Evolutionary conservation across 2,797 vertebrate species (phyloP).

Genomic region (Pogonophryne albipinna): DNA sequence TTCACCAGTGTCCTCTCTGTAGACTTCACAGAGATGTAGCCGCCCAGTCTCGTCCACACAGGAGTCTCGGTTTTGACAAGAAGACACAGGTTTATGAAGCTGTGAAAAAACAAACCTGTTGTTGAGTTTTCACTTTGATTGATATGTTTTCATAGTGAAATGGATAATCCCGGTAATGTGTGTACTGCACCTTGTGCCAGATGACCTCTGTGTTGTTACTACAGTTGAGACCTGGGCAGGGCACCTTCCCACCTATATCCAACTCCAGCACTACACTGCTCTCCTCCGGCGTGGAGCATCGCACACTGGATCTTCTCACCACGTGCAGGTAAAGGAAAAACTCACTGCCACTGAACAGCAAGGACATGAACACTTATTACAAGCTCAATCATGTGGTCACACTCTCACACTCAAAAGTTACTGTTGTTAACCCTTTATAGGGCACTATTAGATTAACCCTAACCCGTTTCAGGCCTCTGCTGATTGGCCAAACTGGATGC

Average conservation of each 20-base stretch:
- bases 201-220: constrained; percentile 34
- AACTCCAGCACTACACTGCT: not conserved
- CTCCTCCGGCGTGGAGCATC: constrained; percentile 43
- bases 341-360: constrained; percentile 47
- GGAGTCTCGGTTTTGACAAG: accelerated
- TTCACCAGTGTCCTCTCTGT: accelerated
- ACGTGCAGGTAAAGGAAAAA: constrained; percentile 64
- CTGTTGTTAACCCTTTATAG: too few relatives aligned
- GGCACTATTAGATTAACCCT: not conserved
- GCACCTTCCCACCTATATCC: accelerated
- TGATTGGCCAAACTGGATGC: not conserved
- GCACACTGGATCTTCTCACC: constrained; percentile 37
- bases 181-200: constrained; percentile 78
- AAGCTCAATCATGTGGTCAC: not conserved
- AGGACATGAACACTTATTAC: not conserved
- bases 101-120: constrained; percentile 40
- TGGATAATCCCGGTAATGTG: not conserved
- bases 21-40: constrained; percentile 47
- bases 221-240: constrained; percentile 66
- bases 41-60: not conserved
- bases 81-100: constrained; percentile 1
- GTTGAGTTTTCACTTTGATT: not conserved
- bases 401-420: not conserved
- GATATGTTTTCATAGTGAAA: not conserved
- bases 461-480: too few relatives aligned